Percentiles rank a stretch among this genome's conserved stretches.
Conservation (phyloP, 1,140 invertebrate species). For the Calosoma granatense region DNA sequence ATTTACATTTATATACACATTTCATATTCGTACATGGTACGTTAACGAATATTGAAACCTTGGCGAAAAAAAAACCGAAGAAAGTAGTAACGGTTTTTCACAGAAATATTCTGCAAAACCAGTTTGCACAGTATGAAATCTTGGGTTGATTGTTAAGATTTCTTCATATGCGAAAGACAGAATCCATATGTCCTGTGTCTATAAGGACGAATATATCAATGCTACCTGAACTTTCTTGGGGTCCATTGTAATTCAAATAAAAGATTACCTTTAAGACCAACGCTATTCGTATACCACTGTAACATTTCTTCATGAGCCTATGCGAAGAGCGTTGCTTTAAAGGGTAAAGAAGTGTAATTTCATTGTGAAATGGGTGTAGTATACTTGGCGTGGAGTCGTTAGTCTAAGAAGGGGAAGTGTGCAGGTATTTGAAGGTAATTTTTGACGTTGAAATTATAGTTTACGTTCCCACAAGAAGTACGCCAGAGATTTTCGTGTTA, state of each 20-base stretch:
- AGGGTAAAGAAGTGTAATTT: background rate
- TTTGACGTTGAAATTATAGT: conserved; percentile 1
- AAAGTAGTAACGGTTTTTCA: conserved; percentile 5
- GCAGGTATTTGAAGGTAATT: no score
- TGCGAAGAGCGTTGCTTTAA: background rate
- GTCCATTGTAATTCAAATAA: conserved; percentile 3
- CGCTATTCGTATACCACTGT: background rate
- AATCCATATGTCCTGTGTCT: background rate
- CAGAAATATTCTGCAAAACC: background rate
- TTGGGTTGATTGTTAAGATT: background rate
- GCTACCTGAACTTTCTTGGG: conserved; percentile 1
- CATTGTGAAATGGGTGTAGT: background rate
- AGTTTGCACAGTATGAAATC: background rate
- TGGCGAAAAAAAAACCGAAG: background rate
- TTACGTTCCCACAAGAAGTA: background rate
- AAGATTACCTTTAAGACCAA: conserved; percentile 1
- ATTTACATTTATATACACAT: no score
- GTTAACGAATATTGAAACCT: no score
- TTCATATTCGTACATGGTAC: no score
- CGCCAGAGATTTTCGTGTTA: no score
- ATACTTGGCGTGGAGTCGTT: background rate
- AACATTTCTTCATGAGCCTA: background rate
- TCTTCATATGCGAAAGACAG: background rate
- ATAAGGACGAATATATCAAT: background rate
- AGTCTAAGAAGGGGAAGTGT: background rate